Percentiles rank a stretch among this genome's conserved stretches.
Conservation (phyloP, 2,888 invertebrate genomes). For the Iphiclides podalirius region DNA sequence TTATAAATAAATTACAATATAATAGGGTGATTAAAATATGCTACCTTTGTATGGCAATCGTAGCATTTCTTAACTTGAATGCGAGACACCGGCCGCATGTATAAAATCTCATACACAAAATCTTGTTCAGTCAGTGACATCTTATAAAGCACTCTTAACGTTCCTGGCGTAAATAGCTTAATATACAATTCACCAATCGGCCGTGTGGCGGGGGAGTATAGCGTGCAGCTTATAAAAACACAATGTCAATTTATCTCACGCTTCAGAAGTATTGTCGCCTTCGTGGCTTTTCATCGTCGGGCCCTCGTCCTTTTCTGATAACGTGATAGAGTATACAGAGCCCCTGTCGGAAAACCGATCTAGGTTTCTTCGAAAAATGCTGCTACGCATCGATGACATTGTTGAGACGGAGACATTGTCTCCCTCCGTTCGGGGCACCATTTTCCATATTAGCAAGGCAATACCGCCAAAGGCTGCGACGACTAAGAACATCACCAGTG, state of each 20-base stretch:
- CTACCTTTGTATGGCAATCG: conserved; percentile 41
- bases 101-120: no score
- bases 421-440: conserved; percentile 73
- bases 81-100: conserved; percentile 30
- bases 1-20: conserved; percentile 11
- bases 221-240: conserved; percentile 24
- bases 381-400: conserved; percentile 59
- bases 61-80: conserved; percentile 28
- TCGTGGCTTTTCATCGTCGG: conserved; percentile 56
- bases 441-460: conserved; percentile 76
- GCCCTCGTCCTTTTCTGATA: conserved; percentile 70
- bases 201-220: conserved; percentile 21
- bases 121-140: no score
- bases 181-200: conserved; percentile 8
- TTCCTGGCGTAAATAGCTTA: no score
- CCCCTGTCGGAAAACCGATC: conserved; percentile 70
- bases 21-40: conserved; percentile 9
- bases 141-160: no score
- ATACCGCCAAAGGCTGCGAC: conserved; percentile 80
- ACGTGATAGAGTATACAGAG: conserved; percentile 70
- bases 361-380: conserved; percentile 63
- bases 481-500: conserved; percentile 78
- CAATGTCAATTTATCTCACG: conserved; percentile 45
- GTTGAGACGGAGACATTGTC: conserved; percentile 75
- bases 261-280: conserved; percentile 74